phyloP scores from a whole-genome alignment of 2,113 vertebrate species.

The Anser brachyrhynchus region DNA sequence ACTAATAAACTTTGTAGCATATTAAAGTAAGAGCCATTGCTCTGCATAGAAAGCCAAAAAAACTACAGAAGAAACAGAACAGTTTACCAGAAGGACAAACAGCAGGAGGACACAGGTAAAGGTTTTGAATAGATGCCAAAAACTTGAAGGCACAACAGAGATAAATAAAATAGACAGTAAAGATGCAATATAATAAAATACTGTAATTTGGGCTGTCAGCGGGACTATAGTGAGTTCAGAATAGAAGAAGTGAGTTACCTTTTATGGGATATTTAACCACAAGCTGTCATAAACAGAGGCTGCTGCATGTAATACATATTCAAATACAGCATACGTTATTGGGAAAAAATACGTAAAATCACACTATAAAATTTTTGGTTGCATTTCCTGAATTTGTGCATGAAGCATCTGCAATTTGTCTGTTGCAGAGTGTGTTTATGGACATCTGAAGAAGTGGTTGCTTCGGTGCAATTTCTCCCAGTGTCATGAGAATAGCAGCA shows the following conservation, averaged over 20 bases:
- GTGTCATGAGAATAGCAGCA: not conserved
- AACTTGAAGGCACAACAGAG: slow-evolving; percentile 64
- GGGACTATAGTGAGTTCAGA: slow-evolving; percentile 63
- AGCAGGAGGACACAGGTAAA: slow-evolving; percentile 58
- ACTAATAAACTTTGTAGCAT: slow-evolving; percentile 7
- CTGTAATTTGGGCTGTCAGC: slow-evolving; percentile 78
- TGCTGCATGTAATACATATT: slow-evolving; percentile 51
- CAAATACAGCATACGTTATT: slow-evolving; percentile 47
- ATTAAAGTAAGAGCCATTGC: not conserved
- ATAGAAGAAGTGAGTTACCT: slow-evolving; percentile 65
- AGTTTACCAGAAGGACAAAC: slow-evolving; percentile 61
- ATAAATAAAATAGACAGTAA: slow-evolving; percentile 77
- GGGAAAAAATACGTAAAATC: slow-evolving; percentile 44
- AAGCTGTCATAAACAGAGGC: slow-evolving; percentile 11
- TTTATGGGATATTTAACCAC: slow-evolving; percentile 69
- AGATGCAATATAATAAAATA: slow-evolving; percentile 79
- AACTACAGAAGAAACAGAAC: not conserved
- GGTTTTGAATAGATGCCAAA: slow-evolving; percentile 67
- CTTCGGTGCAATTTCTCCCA: not conserved
- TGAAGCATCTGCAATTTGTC: not conserved
- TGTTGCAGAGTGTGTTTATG: not conserved
- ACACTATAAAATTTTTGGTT: not conserved
- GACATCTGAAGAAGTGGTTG: not conserved
- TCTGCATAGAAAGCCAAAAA: slow-evolving; percentile 7
- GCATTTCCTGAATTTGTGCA: slow-evolving; percentile 22